Evolutionary conservation across 2,797 vertebrate species (phyloP).

Genomic region (Poeciliopsis turneri): DNA sequence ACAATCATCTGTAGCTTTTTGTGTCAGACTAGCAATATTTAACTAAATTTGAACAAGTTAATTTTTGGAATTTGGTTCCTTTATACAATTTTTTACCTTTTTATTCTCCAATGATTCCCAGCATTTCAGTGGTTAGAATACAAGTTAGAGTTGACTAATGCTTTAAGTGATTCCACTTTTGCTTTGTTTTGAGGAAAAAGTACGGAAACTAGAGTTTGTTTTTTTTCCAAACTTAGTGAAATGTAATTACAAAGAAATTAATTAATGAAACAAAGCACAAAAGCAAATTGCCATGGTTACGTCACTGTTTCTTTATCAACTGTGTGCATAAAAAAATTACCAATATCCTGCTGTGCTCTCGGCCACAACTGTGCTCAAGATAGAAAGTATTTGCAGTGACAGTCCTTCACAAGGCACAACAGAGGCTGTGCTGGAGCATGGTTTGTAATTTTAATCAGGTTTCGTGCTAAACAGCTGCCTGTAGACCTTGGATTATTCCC

Average conservation of each 20-base stretch:
- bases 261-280: slow-evolving; percentile 5
- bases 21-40: not conserved
- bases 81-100: not conserved
- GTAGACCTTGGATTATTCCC: slow-evolving; percentile 78
- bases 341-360: slow-evolving; percentile 43
- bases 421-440: slow-evolving; percentile 69
- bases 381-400: slow-evolving; percentile 64
- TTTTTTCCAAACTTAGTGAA: not conserved
- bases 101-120: not conserved
- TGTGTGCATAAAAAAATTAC: slow-evolving; percentile 42
- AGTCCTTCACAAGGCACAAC: slow-evolving; percentile 60
- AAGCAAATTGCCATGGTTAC: slow-evolving; percentile 29
- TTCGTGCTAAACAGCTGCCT: slow-evolving; percentile 78
- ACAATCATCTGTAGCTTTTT: not conserved
- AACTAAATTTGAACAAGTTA: too few relatives aligned
- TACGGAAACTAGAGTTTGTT: not conserved
- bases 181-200: too few relatives aligned
- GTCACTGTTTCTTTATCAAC: slow-evolving; percentile 34
- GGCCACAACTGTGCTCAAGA: slow-evolving; percentile 39
- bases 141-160: not conserved
- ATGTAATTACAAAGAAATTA: not conserved
- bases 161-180: not conserved
- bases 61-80: not conserved
- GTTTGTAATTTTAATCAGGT: slow-evolving; percentile 82
- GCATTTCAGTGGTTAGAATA: not conserved